Conservation (phyloP, 2,888 invertebrate species). For the Terebella lapidaria region DNA sequence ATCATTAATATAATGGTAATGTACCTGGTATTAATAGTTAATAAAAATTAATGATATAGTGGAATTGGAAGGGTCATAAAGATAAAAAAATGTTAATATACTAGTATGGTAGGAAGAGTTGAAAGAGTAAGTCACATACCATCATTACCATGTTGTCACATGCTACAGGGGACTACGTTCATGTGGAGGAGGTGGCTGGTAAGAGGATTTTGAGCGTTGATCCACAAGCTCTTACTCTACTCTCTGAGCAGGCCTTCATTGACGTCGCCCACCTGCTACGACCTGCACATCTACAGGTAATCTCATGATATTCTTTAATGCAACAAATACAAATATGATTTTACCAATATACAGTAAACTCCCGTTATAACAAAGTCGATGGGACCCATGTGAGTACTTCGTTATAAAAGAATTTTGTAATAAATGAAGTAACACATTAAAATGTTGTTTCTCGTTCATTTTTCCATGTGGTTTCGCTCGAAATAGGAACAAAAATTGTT, state of each 20-base stretch:
- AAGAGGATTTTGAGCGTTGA: conserved; percentile 43
- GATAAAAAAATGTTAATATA: no score
- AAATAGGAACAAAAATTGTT: no score
- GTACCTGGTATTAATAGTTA: not conserved
- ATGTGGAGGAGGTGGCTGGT: conserved; percentile 44
- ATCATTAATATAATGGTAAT: not conserved
- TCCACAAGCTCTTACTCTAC: conserved; percentile 46
- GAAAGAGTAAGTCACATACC: no score
- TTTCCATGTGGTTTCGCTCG: no score
- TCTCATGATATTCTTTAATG: not conserved
- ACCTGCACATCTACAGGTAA: conserved; percentile 50
- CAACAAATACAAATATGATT: not conserved
- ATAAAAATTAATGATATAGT: not conserved
- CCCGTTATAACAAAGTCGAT: not conserved
- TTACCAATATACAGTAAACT: not conserved
- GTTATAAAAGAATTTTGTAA: no score
- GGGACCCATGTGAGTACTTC: no score
- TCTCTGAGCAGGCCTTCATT: conserved; percentile 51
- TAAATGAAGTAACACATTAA: no score
- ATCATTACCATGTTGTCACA: no score
- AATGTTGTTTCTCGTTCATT: no score
- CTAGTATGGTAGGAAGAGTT: no score
- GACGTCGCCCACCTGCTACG: conserved; percentile 51
- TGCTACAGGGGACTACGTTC: conserved; percentile 47
- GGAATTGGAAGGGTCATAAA: no score